Conservation (phyloP, 2,113 vertebrate genomes). For the Otus sunia region DNA sequence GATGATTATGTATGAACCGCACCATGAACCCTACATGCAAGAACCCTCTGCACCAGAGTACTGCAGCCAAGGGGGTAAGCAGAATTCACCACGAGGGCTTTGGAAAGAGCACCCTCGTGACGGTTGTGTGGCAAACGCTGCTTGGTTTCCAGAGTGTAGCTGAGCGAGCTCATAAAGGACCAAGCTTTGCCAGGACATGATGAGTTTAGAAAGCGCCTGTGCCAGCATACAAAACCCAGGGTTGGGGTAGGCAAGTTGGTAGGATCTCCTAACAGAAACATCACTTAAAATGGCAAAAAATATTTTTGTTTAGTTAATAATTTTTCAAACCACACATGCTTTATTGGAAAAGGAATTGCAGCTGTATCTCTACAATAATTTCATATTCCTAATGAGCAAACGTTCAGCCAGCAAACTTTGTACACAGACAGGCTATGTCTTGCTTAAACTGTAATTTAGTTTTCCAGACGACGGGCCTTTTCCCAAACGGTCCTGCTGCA, state of each 20-base stretch:
- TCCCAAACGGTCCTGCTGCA: background rate
- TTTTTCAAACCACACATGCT: background rate
- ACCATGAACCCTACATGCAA: accelerated
- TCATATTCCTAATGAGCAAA: background rate
- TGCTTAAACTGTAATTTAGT: background rate
- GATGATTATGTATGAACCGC: background rate
- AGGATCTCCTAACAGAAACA: background rate
- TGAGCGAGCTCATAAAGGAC: background rate
- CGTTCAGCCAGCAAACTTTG: background rate
- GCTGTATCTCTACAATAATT: background rate
- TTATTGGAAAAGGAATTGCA: background rate
- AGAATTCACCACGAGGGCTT: accelerated
- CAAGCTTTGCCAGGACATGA: background rate
- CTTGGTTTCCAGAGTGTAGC: accelerated
- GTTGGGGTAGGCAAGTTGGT: background rate
- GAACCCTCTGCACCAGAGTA: background rate
- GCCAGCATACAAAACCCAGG: background rate
- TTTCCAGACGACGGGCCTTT: background rate
- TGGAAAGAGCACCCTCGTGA: background rate
- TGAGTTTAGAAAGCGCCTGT: background rate
- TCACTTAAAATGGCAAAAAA: background rate
- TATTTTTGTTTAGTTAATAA: background rate
- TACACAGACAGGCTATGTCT: accelerated
- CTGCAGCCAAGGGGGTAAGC: background rate
- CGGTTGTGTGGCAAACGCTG: accelerated